phyloP scores from a whole-genome alignment of 1,140 invertebrate species.

The Papilio dardanus region DNA sequence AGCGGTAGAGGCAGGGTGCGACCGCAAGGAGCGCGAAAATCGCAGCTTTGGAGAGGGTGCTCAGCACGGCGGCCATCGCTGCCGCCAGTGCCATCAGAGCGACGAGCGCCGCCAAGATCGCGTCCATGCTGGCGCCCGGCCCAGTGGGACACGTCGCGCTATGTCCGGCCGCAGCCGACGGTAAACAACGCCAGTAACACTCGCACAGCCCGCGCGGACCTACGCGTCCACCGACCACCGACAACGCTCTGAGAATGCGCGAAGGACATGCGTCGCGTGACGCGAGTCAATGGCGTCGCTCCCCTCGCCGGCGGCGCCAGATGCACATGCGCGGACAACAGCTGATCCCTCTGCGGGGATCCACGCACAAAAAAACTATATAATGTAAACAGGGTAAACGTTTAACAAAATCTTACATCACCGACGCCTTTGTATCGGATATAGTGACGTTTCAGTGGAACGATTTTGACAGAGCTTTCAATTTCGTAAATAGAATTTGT shows the following conservation, averaged over 20 bases:
- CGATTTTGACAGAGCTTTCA: slow-evolving; percentile 15
- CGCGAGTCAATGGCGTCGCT: slow-evolving; percentile 62
- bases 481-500: slow-evolving; percentile 34
- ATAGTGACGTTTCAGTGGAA: slow-evolving; percentile 28
- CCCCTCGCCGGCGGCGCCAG: slow-evolving; percentile 57
- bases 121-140: slow-evolving; percentile 78
- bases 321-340: slow-evolving; percentile 77
- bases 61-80: slow-evolving; percentile 81
- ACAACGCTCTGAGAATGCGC: slow-evolving; percentile 63
- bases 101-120: slow-evolving; percentile 82
- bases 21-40: slow-evolving; percentile 82
- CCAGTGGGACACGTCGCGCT: slow-evolving; percentile 64
- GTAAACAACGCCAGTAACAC: slow-evolving; percentile 52
- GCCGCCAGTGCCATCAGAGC: slow-evolving; percentile 83
- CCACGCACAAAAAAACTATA: slow-evolving; percentile 53
- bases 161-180: slow-evolving; percentile 56
- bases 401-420: slow-evolving; percentile 40
- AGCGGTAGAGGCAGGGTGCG: slow-evolving; percentile 82
- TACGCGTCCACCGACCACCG: slow-evolving; percentile 56
- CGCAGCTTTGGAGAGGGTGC: slow-evolving; percentile 82
- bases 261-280: slow-evolving; percentile 56
- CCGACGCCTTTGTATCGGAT: slow-evolving; percentile 30
- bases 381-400: slow-evolving; percentile 28
- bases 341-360: slow-evolving; percentile 66
- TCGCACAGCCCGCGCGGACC: slow-evolving; percentile 47